Conservation (phyloP, 2,888 invertebrate species). For the Hymenopus coronatus region DNA sequence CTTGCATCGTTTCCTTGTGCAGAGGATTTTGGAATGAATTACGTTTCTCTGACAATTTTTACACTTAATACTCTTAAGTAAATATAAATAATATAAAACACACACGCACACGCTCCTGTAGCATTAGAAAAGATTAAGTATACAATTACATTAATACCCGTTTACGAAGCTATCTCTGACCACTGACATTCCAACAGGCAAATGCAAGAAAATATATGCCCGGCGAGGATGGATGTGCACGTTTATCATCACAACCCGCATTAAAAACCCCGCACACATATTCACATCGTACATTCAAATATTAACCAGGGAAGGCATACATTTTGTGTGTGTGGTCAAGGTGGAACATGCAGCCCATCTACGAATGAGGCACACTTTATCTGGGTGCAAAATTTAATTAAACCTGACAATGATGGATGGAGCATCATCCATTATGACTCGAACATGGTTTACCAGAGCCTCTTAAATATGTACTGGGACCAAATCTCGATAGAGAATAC, state of each 20-base stretch:
- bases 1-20: no score
- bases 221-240: neutral
- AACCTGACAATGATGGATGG: constrained; percentile 24
- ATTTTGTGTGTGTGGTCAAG: constrained; percentile 3
- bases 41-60: no score
- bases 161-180: neutral
- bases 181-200: neutral
- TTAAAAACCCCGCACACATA: neutral
- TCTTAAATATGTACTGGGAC: neutral
- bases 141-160: neutral
- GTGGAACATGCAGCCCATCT: neutral
- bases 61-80: neutral
- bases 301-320: neutral
- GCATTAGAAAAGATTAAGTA: neutral
- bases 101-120: neutral
- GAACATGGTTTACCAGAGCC: neutral
- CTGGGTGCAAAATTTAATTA: constrained; percentile 26
- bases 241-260: neutral
- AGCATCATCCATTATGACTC: neutral
- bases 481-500: neutral
- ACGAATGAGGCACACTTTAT: neutral
- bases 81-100: neutral
- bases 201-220: neutral
- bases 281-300: neutral
- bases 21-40: no score